Base-by-base conservation (phyloP, 2,888 invertebrate genomes). In the Thelaira solivaga region DNA sequence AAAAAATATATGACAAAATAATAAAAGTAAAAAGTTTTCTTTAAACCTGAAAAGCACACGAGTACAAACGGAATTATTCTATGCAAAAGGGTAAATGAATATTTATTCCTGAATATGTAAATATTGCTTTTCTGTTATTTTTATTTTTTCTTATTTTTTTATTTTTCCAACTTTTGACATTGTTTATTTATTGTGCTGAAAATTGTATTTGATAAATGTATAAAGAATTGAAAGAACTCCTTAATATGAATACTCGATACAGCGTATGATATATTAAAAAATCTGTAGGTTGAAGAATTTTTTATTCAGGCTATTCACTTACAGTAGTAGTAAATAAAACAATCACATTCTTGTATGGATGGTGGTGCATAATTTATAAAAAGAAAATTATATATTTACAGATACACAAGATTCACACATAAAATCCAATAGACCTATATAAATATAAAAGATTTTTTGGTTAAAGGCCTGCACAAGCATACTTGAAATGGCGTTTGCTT, bases 121-220 rank as follows among this genome's bases (percentile, higher is more conserved):
- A 61, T 61, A 51, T 43, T 26, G 34, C 22, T 31, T n/a, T n/a
- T n/a, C n/a, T 59, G 26, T 26, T 26, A 6, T 26, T 34, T 45
- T 5, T 1, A 24, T 31, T 22, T 41, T 16, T 18, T 11, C 7
- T 0, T 20, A 4, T 26, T 3, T 6, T 4, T 62, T 10, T 43
- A 8, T 26, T 41, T 22, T 3, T n/a, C n/a, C n/a, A 11, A 10
- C 24, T 43, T 13, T 24, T 24, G 36, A 36, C 39, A 53, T 49
- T n/a, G 16, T 62, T 71, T 47, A 72, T 55, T 72, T 72, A 72
- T 64, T 55, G 64, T 39, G 55, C 31, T 47, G 62, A 62, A 43
- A 34, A 31, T 53, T 67, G 29, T 34, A 29, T 53, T 53, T 53
- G 41, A 43, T 67, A 31, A 62, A 62, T 53, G 36, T 31, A 26